Conservation (phyloP, 2,113 vertebrate genomes). For the Anhinga anhinga region DNA sequence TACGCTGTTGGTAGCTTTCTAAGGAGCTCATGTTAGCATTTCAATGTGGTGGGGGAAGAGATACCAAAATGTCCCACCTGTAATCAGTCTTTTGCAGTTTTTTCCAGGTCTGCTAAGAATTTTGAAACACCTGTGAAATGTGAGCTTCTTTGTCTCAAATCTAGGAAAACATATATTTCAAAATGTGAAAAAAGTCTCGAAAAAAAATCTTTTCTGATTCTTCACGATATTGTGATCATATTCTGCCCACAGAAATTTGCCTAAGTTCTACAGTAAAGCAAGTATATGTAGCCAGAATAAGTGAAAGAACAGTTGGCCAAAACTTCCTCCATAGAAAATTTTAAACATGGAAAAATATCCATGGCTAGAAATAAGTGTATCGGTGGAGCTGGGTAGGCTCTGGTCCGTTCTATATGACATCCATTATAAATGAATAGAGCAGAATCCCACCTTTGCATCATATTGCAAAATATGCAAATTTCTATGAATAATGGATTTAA, state of each 20-base stretch:
- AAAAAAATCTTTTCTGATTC: background rate
- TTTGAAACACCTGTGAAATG: background rate
- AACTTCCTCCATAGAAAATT: background rate
- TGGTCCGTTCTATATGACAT: background rate
- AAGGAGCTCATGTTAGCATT: background rate
- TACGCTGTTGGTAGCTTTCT: background rate
- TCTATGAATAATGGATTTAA: conserved; percentile 39
- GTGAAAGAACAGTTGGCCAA: background rate
- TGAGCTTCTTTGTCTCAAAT: background rate
- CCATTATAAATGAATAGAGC: background rate
- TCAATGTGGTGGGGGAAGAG: background rate
- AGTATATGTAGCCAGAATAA: background rate
- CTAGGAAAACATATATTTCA: background rate
- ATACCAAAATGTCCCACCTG: background rate
- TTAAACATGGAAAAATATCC: background rate
- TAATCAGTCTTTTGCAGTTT: background rate
- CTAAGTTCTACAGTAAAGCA: background rate
- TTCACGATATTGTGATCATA: background rate
- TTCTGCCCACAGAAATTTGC: background rate
- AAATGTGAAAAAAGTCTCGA: background rate
- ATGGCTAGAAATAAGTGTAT: background rate
- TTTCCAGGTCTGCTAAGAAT: background rate
- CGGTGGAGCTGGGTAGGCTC: background rate
- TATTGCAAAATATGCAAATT: background rate
- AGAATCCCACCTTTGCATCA: background rate